These are phyloP conservation scores for Calameuta filiformis DNA, from an alignment of 2,888 invertebrate species.

Conservation along the genomic window DNA sequence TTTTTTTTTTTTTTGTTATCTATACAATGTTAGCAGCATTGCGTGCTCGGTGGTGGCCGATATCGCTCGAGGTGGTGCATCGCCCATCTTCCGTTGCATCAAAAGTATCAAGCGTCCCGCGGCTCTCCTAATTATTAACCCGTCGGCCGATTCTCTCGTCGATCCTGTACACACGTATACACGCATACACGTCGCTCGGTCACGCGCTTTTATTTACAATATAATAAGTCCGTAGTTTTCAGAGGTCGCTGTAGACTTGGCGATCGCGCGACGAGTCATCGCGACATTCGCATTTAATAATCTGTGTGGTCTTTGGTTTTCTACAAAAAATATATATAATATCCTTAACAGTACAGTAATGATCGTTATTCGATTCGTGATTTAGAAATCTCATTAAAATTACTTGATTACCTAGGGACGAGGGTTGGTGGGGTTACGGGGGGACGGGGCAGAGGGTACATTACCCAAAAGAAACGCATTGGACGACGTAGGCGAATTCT, in stretches of 20 bases:
- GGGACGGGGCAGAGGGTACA: background rate
- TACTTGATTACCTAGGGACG: conserved; percentile 4
- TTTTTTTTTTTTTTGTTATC: too few relatives aligned
- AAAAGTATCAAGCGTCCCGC: background rate
- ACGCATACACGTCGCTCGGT: conserved; percentile 20
- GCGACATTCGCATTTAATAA: conserved; percentile 43
- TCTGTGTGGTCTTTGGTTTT: conserved; percentile 63
- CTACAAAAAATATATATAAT: conserved; percentile 65
- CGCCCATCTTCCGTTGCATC: background rate
- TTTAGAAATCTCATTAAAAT: conserved; percentile 51
- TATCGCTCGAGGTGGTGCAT: background rate
- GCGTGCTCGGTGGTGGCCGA: background rate
- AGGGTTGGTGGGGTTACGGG: background rate
- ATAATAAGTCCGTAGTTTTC: background rate
- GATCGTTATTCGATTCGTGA: conserved; percentile 56
- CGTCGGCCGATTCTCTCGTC: conserved; percentile 18
- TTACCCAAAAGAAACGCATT: background rate
- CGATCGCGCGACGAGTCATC: background rate
- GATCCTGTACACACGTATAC: conserved; percentile 27
- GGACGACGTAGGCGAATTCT: background rate
- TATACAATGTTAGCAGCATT: conserved; percentile 11
- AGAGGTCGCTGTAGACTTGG: background rate
- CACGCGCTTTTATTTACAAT: conserved; percentile 32
- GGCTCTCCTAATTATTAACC: conserved; percentile 6
- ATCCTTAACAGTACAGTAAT: conserved; percentile 57